phyloP scores from a whole-genome alignment of 2,113 vertebrate genomes.

The Poeciliopsis turrubarensis region DNA sequence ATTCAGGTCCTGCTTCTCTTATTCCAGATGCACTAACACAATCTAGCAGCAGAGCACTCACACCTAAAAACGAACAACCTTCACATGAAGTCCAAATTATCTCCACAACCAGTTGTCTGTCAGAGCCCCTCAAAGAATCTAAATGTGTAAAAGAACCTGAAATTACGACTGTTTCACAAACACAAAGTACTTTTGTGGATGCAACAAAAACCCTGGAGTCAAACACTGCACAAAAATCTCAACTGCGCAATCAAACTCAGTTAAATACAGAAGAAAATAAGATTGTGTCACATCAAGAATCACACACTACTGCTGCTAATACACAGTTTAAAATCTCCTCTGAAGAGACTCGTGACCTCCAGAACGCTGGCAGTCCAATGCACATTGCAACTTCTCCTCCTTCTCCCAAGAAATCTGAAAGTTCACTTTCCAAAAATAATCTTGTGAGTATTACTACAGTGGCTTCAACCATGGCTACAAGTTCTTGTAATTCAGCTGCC shows the following conservation, averaged over 20 bases:
- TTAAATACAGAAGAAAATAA: neutral
- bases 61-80: neutral
- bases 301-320: conserved; percentile 5
- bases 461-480: conserved; percentile 12
- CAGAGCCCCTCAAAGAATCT: neutral
- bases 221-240: neutral
- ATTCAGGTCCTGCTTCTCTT: neutral
- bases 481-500: neutral
- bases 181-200: neutral
- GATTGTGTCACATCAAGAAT: neutral
- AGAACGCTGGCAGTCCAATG: neutral
- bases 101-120: neutral
- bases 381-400: conserved; percentile 7
- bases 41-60: neutral
- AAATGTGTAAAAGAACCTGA: neutral
- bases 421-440: conserved; percentile 8
- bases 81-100: neutral
- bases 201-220: neutral
- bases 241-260: neutral
- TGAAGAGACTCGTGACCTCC: conserved; percentile 17
- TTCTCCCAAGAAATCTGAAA: neutral
- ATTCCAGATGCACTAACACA: neutral
- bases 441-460: neutral
- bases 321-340: conserved; percentile 11
- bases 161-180: conserved; percentile 1